phyloP scores from a whole-genome alignment of 2,888 invertebrate species.

The Diaprepes abbreviatus region DNA sequence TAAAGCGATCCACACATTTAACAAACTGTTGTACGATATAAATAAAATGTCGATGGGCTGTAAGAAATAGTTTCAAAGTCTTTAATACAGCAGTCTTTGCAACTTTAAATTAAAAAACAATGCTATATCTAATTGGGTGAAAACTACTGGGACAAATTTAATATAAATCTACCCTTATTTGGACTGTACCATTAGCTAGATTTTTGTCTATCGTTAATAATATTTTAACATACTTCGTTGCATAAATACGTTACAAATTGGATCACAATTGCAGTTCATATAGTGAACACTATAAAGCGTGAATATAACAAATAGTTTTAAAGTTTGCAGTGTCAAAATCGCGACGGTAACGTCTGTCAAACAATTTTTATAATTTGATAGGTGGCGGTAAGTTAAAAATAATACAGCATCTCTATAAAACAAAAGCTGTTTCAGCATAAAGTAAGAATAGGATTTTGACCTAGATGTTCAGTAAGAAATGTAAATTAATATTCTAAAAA shows the following conservation, averaged over 20 bases:
- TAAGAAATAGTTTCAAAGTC: no score
- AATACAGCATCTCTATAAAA: no score
- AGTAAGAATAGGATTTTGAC: no score
- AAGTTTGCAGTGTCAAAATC: conserved; percentile 36
- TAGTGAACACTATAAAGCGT: conserved; percentile 69
- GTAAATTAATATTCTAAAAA: no score
- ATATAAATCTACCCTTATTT: conserved; percentile 11
- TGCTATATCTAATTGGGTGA: not conserved
- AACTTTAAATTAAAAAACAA: no score
- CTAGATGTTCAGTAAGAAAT: no score
- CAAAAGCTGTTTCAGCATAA: no score
- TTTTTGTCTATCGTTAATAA: conserved; percentile 15
- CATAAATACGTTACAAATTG: conserved; percentile 64
- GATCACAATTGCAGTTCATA: conserved; percentile 69
- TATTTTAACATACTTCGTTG: conserved; percentile 59
- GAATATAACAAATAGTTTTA: conserved; percentile 60
- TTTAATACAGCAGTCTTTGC: no score
- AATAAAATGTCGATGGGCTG: no score
- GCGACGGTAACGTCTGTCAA: conserved; percentile 14
- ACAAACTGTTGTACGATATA: no score
- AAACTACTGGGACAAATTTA: not conserved
- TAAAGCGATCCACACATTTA: no score
- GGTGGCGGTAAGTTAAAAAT: no score
- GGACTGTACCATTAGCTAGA: conserved; percentile 16
- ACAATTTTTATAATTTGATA: not conserved